These are phyloP conservation scores for Zele albiditarsus DNA, from an alignment of 2,888 invertebrate genomes.

Conservation along the genomic window DNA sequence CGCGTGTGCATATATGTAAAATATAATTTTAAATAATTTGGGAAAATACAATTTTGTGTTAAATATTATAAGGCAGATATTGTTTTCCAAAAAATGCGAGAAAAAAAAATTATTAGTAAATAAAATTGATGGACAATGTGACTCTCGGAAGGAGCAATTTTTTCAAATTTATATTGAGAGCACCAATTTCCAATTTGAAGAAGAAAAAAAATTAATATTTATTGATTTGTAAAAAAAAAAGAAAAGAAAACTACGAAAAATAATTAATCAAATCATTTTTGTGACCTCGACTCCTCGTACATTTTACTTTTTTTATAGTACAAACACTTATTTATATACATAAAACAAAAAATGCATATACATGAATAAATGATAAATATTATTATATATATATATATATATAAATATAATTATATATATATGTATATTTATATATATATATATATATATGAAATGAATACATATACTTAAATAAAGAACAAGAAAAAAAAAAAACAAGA, in stretches of 20 bases:
- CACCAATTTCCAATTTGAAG: background rate
- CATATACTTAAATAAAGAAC: conserved; percentile 36
- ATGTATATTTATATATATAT: conserved; percentile 41
- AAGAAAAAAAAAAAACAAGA: background rate
- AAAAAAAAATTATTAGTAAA: too few relatives aligned
- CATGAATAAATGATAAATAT: conserved; percentile 40
- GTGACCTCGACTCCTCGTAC: conserved; percentile 48
- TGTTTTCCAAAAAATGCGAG: too few relatives aligned
- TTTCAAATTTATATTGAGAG: too few relatives aligned
- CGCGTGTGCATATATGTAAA: too few relatives aligned
- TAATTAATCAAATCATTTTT: conserved; percentile 3
- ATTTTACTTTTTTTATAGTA: conserved; percentile 70
- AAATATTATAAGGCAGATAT: too few relatives aligned
- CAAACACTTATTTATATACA: conserved; percentile 69
- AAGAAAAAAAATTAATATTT: conserved; percentile 8
- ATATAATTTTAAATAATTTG: too few relatives aligned
- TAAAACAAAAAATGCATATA: conserved; percentile 48
- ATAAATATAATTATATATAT: conserved; percentile 36
- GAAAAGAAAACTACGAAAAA: background rate
- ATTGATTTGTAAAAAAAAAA: background rate
- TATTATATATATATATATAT: conserved; percentile 42
- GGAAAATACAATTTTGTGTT: too few relatives aligned
- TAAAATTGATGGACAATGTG: too few relatives aligned
- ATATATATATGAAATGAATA: conserved; percentile 35
- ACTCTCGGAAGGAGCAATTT: too few relatives aligned